Percentiles rank a stretch among this genome's conserved stretches.
Evolutionary conservation across 2,888 invertebrate species (phyloP).

Genomic region (Globia sparganii): DNA sequence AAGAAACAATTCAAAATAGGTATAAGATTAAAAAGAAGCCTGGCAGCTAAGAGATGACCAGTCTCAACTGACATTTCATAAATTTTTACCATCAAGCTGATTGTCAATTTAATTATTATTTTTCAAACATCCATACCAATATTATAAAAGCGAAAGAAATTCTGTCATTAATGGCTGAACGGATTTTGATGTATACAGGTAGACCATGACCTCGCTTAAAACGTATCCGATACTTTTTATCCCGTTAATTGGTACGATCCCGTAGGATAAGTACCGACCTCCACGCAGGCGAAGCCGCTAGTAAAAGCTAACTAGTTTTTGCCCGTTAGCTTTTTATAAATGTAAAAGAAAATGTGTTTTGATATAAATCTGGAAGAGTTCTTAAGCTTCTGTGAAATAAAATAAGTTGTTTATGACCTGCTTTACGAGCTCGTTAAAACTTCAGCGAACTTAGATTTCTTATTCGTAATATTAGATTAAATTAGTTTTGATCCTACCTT

Average conservation of each 20-base stretch:
- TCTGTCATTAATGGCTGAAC: not conserved
- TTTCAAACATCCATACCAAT: not conserved
- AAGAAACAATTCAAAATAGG: too few species aligned
- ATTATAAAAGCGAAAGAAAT: not conserved
- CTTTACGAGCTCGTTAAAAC: constrained; percentile 40
- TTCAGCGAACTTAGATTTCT: constrained; percentile 30
- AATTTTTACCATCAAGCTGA: not conserved
- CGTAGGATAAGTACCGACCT: too few species aligned
- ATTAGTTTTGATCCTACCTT: constrained; percentile 10
- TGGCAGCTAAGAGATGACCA: too few species aligned
- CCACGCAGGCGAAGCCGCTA: not conserved
- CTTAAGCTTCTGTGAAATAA: constrained; percentile 17
- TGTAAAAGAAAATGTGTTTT: not conserved
- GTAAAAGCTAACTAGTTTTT: not conserved
- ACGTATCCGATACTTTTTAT: not conserved
- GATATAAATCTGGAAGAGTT: not conserved
- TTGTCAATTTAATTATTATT: not conserved
- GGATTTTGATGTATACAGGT: not conserved
- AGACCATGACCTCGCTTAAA: not conserved
- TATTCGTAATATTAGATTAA: constrained; percentile 5
- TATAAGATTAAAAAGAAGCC: too few species aligned
- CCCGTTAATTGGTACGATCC: not conserved
- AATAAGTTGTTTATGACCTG: constrained; percentile 27
- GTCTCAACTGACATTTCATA: too few species aligned
- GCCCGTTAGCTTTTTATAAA: not conserved